Evolutionary conservation across 2,113 vertebrate species (phyloP), one percentile per base, ranked within the genome.

Genomic region (Stigmatopora argus): DNA sequence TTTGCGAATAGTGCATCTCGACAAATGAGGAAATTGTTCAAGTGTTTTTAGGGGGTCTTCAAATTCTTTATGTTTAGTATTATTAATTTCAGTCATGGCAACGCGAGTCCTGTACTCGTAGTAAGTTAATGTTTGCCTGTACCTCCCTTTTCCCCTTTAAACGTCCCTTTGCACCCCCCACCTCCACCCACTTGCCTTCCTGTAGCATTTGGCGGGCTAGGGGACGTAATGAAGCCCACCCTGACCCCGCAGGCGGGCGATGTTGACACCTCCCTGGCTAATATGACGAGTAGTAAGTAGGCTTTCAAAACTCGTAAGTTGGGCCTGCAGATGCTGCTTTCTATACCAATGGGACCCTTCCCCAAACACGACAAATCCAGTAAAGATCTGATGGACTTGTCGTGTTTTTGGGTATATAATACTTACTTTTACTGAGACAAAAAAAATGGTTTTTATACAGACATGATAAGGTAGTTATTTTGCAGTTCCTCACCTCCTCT

Each of bases 231-330:
- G 80, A 97, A 95, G 92, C 97, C 97, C 75, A 96, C 95, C 10
- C 88, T 96, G 91, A 93, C 91, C 78, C 94, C 96, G 66, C 83
- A 96, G 71, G 90, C 93, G 31, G 93, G 94, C 8, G 95, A 98
- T 74, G 93, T 98, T 81, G 96, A 99, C 82, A 93, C 95, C 0
- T 96, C 96, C 72, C 94, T 98, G 86, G 96, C 97, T 86, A 99
- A 93, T 86, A 90, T 99, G 93, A 93, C 97, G 78, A 94, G 95
- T 90, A 99, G 97, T 98, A 92, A 93, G 97, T 96, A 85, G 77
- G 71, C 15, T 1, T 66, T 69, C 1, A 41, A 41, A 41, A 41
- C 38, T 41, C 38, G 38, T 41, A 1, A 41, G 9, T 41, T 10
- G 38, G 38, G 7, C 38, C 38, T 41, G 38, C 38, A 41, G 6